phyloP scores from a whole-genome alignment of 2,797 vertebrate genomes.

The Sternarchorhynchus goeldii region DNA sequence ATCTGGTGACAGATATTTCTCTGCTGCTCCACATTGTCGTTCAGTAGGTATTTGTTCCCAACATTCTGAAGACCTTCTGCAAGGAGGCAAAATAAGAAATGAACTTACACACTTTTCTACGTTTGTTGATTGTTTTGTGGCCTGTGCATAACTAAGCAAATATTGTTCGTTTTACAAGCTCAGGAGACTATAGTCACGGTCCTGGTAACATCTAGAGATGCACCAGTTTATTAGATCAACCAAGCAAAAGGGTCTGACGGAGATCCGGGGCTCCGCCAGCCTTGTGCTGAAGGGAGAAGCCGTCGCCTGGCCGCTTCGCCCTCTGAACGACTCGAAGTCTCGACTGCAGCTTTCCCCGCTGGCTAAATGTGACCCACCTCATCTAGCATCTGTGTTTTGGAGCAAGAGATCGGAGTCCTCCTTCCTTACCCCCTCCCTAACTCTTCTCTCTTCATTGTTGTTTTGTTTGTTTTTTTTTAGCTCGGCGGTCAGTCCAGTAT shows the following conservation, averaged over 20 bases:
- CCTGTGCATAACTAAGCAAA: background rate
- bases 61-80: too few relatives aligned
- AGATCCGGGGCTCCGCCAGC: background rate
- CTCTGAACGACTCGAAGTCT: constrained; percentile 6
- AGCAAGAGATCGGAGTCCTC: constrained; percentile 21
- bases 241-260: background rate
- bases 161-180: constrained; percentile 7
- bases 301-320: constrained; percentile 22
- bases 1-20: background rate
- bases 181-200: background rate
- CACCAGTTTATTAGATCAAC: background rate
- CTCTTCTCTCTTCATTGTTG: background rate
- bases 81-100: background rate
- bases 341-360: background rate
- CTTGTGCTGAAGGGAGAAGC: background rate
- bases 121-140: background rate
- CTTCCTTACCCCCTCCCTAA: constrained; percentile 3
- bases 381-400: constrained; percentile 19
- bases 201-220: background rate
- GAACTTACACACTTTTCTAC: constrained; percentile 7
- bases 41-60: background rate
- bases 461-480: background rate
- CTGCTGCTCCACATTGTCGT: background rate
- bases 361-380: constrained; percentile 6
- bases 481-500: constrained; percentile 44